These are phyloP conservation scores for Caloenas nicobarica DNA, from an alignment of 2,113 vertebrate species.

Conservation along the genomic window DNA sequence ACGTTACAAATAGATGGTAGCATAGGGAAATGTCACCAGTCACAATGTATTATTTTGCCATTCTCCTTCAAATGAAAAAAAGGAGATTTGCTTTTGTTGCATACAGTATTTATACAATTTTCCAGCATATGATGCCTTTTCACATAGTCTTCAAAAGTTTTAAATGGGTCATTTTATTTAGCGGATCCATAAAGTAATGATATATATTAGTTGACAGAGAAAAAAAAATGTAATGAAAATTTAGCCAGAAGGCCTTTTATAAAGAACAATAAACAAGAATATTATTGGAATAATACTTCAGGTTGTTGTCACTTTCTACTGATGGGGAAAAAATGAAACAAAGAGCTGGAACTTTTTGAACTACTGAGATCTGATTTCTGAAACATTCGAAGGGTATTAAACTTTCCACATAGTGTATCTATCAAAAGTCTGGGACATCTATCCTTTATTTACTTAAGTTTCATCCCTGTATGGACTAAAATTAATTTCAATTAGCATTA, in stretches of 20 bases:
- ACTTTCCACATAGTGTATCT: neutral
- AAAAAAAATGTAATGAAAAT: neutral
- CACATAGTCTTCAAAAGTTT: neutral
- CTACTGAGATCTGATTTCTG: neutral
- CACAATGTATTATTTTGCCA: constrained; percentile 1
- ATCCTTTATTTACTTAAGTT: neutral
- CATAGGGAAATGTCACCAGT: constrained; percentile 14
- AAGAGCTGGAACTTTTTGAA: neutral
- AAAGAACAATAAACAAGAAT: neutral
- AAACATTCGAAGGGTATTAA: neutral
- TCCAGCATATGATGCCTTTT: neutral
- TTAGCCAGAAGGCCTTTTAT: constrained; percentile 20
- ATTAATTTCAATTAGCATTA: neutral
- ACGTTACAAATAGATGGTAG: constrained; percentile 19
- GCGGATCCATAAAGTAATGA: neutral
- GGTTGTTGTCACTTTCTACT: neutral
- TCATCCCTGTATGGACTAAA: neutral
- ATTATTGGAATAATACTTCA: constrained; percentile 40
- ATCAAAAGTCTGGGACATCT: neutral
- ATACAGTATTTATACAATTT: neutral
- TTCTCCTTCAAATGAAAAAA: neutral
- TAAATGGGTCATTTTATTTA: neutral
- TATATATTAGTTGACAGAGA: neutral
- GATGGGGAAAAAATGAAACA: neutral
- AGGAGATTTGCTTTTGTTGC: neutral